phyloP scores from a whole-genome alignment of 2,113 vertebrate genomes.

The Stigmatopora nigra region DNA sequence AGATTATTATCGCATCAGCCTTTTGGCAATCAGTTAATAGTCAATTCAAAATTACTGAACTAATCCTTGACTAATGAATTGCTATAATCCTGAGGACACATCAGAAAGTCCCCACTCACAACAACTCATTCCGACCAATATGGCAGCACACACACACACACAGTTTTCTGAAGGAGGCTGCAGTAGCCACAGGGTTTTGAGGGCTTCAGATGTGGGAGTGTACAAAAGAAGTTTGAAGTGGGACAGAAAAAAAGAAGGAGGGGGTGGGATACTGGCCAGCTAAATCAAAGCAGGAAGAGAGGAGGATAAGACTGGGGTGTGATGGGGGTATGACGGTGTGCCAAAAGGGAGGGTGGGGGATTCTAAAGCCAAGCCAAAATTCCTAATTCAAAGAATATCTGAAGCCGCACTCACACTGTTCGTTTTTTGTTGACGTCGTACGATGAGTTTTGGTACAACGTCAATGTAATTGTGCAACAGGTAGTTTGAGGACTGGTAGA shows the following conservation, averaged over 20 bases:
- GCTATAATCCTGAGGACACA: not conserved
- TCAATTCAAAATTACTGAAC: not conserved
- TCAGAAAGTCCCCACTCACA: not conserved
- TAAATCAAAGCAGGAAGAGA: slow-evolving; percentile 61
- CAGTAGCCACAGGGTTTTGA: slow-evolving; percentile 44
- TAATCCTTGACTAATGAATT: not conserved
- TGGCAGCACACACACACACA: slow-evolving; percentile 16
- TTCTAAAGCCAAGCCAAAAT: slow-evolving; percentile 40
- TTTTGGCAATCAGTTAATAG: not conserved
- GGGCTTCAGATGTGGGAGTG: slow-evolving; percentile 21
- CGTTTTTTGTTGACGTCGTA: too few species aligned
- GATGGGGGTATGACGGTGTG: slow-evolving; percentile 56
- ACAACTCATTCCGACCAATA: not conserved
- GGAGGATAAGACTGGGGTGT: slow-evolving; percentile 26
- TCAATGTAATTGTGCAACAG: too few species aligned
- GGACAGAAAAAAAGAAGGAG: slow-evolving; percentile 44
- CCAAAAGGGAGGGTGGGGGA: slow-evolving; percentile 42
- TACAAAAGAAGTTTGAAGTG: slow-evolving; percentile 63
- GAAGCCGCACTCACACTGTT: slow-evolving; percentile 55
- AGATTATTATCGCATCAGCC: too few species aligned
- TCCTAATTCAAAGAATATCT: slow-evolving; percentile 56
- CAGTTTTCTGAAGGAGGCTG: slow-evolving; percentile 11
- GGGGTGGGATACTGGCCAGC: slow-evolving; percentile 39
- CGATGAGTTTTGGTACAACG: too few species aligned
- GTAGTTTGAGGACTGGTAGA: too few species aligned